These are phyloP conservation scores for Tyria jacobaeae DNA, from an alignment of 2,888 invertebrate genomes.

Conservation along the genomic window DNA sequence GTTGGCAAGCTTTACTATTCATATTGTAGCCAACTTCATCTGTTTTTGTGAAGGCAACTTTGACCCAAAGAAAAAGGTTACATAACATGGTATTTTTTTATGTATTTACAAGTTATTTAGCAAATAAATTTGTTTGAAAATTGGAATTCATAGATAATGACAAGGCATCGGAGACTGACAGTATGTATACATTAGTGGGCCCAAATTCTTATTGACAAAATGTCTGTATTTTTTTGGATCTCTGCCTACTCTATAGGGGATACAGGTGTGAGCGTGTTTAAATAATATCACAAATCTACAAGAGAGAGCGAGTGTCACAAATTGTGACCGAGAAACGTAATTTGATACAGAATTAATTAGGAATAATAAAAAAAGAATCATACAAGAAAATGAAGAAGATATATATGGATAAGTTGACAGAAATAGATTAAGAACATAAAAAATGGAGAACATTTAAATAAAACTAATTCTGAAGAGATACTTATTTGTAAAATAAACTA, in stretches of 20 bases:
- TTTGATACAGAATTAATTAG: neutral
- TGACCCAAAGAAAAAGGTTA: conserved; percentile 30
- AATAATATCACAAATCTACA: neutral
- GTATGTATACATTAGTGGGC: no score
- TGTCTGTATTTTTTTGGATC: no score
- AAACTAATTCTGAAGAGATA: no score
- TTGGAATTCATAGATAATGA: neutral
- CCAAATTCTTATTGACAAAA: no score
- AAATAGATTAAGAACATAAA: neutral
- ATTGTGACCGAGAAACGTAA: neutral
- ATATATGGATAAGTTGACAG: neutral
- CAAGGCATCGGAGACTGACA: no score
- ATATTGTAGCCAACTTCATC: conserved; percentile 6
- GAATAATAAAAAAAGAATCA: neutral
- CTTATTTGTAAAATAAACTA: neutral
- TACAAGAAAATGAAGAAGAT: neutral
- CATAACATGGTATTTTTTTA: conserved; percentile 1
- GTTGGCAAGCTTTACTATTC: conserved; percentile 40
- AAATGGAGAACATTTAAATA: no score
- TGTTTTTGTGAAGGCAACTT: conserved; percentile 27
- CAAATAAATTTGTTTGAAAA: no score
- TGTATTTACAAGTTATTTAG: no score
- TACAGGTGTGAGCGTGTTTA: no score
- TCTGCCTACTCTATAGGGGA: no score
- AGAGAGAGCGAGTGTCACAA: neutral